phyloP scores from a whole-genome alignment of 2,797 vertebrate species.

The Cossypha heuglini region DNA sequence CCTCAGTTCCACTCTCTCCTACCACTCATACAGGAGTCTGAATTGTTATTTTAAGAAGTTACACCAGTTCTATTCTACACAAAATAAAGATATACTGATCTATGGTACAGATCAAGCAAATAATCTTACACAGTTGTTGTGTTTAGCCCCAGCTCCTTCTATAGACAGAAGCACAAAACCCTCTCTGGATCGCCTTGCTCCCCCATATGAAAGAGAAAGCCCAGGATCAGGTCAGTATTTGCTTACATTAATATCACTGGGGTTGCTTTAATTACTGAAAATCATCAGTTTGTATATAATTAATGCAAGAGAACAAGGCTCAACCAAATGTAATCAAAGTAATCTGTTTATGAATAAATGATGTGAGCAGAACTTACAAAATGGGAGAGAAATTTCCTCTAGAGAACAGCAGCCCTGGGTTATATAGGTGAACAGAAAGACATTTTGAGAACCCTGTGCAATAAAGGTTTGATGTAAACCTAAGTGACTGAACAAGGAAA shows the following conservation, averaged over 20 bases:
- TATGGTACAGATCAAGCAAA: not conserved
- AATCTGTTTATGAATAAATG: not conserved
- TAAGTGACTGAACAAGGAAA: not conserved
- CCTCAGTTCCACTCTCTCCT: not conserved
- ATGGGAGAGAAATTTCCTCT: not conserved
- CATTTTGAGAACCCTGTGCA: not conserved
- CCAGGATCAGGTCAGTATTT: constrained; percentile 67
- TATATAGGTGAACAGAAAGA: not conserved
- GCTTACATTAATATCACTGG: not conserved
- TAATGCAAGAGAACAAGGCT: not conserved
- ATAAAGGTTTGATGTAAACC: not conserved
- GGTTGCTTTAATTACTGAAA: not conserved
- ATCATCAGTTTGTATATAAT: not conserved
- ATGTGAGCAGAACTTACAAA: not conserved
- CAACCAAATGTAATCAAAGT: not conserved
- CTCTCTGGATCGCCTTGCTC: constrained; percentile 66
- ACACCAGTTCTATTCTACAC: not conserved
- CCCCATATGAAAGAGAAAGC: constrained; percentile 68
- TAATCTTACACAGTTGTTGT: not conserved
- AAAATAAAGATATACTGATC: not conserved
- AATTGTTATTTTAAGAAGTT: not conserved
- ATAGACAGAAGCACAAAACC: constrained; percentile 85
- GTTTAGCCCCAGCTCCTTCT: constrained; percentile 70
- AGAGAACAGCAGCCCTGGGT: not conserved
- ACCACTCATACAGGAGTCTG: not conserved